Evolutionary conservation across 1,140 invertebrate species (phyloP).

Genomic region (Tetramorium alpestre): DNA sequence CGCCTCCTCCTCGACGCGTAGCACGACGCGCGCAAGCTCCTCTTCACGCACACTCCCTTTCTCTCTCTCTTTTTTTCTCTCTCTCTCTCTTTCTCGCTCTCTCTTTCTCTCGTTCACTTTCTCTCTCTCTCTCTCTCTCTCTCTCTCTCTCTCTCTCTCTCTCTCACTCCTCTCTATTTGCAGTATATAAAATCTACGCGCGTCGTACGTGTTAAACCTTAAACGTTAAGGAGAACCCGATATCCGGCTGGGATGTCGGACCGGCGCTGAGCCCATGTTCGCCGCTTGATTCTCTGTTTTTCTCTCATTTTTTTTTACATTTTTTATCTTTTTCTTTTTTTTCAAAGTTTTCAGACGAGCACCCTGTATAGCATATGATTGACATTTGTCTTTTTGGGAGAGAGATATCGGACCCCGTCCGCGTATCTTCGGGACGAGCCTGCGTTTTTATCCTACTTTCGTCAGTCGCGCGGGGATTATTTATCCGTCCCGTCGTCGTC

Average conservation of each 20-base stretch:
- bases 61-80: not conserved
- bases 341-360: conserved; percentile 70
- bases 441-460: conserved; percentile 47
- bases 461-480: conserved; percentile 50
- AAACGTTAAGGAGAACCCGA: conserved; percentile 69
- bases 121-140: conserved; percentile 1
- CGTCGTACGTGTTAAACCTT: conserved; percentile 55
- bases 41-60: not conserved
- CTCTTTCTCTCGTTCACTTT: conserved; percentile 4
- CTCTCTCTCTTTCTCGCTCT: not conserved
- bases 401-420: conserved; percentile 62
- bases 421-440: conserved; percentile 51
- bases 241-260: conserved; percentile 65
- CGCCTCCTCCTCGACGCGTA: conserved; percentile 7
- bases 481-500: conserved; percentile 10
- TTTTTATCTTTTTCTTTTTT: conserved; percentile 44
- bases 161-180: conserved; percentile 27
- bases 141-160: not conserved
- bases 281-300: conserved; percentile 12
- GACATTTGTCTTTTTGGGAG: conserved; percentile 70
- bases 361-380: conserved; percentile 72
- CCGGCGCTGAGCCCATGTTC: conserved; percentile 62
- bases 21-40: conserved; percentile 12
- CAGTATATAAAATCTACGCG: conserved; percentile 64
- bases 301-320: conserved; percentile 3